A percentile compares a stretch with the other conserved stretches of the same genome.
phyloP scores from a whole-genome alignment of 2,113 vertebrate species.

The Gymnorhina tibicen region DNA sequence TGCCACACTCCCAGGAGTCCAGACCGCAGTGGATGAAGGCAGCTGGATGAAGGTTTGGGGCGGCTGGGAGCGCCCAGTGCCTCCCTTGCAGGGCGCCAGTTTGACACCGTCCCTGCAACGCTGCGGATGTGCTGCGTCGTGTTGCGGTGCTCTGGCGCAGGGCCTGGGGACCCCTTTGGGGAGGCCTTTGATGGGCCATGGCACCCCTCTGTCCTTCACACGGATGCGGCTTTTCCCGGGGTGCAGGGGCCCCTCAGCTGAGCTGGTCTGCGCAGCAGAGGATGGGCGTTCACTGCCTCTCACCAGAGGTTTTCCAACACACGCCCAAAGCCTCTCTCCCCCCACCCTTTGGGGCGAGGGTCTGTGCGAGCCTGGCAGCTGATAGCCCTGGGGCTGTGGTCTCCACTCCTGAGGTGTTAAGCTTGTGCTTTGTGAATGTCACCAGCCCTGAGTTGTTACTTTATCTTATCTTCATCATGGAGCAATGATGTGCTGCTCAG shows the following conservation, averaged over 20 bases:
- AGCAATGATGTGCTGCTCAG: too few relatives aligned
- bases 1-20: fast-evolving
- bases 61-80: neutral
- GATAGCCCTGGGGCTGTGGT: neutral
- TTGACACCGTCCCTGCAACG: neutral
- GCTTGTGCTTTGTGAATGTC: neutral
- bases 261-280: neutral
- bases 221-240: neutral
- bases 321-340: neutral
- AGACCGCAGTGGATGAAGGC: neutral
- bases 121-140: neutral
- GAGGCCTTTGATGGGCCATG: neutral
- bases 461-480: neutral
- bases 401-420: neutral
- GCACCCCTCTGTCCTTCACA: neutral
- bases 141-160: neutral
- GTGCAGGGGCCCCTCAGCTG: too few relatives aligned
- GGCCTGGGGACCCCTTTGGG: neutral
- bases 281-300: neutral
- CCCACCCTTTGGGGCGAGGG: fast-evolving
- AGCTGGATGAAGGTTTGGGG: neutral
- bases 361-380: neutral
- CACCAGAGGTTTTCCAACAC: neutral
- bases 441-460: neutral
- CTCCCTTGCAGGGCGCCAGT: neutral